Evolutionary conservation across 2,888 invertebrate genomes (phyloP).

Genomic region (Podotricha telesiphe): DNA sequence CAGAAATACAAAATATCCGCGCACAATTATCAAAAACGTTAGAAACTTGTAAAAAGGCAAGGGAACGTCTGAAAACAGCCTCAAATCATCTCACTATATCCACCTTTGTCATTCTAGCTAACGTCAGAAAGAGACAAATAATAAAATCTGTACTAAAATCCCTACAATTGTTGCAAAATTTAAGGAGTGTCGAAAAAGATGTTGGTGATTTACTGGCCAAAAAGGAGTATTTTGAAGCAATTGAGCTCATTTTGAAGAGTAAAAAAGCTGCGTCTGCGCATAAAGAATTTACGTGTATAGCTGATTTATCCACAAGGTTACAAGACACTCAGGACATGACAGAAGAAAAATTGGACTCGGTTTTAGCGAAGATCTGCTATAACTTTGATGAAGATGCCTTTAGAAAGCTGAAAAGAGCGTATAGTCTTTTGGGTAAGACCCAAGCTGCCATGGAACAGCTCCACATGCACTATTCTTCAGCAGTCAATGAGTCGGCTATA

Average conservation of each 20-base stretch:
- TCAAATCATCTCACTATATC: conserved; percentile 92
- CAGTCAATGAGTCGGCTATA: conserved; percentile 92
- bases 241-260: conserved; percentile 94
- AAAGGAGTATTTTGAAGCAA: conserved; percentile 95
- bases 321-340: conserved; percentile 96
- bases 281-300: conserved; percentile 95
- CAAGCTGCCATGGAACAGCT: conserved; percentile 97
- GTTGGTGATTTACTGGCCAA: conserved; percentile 91
- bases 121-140: conserved; percentile 94
- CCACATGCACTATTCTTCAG: conserved; percentile 97
- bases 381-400: conserved; percentile 92
- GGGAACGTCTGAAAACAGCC: conserved; percentile 88
- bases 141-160: conserved; percentile 91
- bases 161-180: conserved; percentile 77
- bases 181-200: conserved; percentile 92
- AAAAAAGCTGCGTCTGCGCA: conserved; percentile 93
- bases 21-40: conserved; percentile 87
- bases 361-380: conserved; percentile 89
- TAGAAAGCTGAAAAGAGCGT: conserved; percentile 93
- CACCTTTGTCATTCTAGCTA: conserved; percentile 94
- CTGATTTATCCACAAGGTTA: conserved; percentile 92
- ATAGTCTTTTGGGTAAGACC: conserved; percentile 94
- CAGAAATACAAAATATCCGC: conserved; percentile 88
- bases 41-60: conserved; percentile 88
- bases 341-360: conserved; percentile 94